Base-by-base conservation (phyloP, 2,113 vertebrate species). In the Psilopogon haemacephalus region DNA sequence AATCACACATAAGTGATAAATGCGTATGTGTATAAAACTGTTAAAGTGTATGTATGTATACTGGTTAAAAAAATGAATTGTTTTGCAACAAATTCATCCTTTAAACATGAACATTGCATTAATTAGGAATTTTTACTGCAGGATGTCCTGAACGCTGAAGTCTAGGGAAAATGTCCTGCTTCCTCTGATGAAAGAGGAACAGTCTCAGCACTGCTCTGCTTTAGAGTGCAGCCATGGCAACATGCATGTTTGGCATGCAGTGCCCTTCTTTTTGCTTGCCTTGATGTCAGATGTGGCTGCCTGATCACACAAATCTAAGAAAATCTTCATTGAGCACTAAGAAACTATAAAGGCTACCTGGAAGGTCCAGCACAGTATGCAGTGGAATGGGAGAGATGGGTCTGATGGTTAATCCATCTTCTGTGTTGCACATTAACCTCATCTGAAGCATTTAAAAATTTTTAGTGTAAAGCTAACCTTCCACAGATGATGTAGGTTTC, bases 161-260 rank as follows among this genome's bases (percentile, higher is more conserved):
- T 17, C 28, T 60, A 13, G 28, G 32, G 55, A 84, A 88, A 62
- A 30, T 26, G 33, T 15, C 18, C 11, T 46, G 54, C 26, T 63
- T 50, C 21, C 12, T 55, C 46, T 37, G 33, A 48, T 40, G 52
- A 55, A 48, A 26, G n/a, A 60, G 28, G 35, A 68, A n/a, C 4
- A 20, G 35, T 48, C 30, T 68, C 20, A 40, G n/a, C 42, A 54
- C 30, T 24, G 59, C n/a, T 64, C 18, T 48, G 4, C 33, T 76
- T 60, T 33, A 8, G 26, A 35, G 38, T 15, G n/a, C 50, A 40
- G 28, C 54, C 20, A 35, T 56, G 32, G 54, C 54, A 68, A 38
- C 23, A 11, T 2, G 56, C 7, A 1, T 9, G 32, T 56, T 44
- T 0, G 1, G 10, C 21, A 20, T n/a, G 23, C 63, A 24, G 0